Conservation (phyloP, 1,140 invertebrate species). For the Diuraphis noxia region DNA sequence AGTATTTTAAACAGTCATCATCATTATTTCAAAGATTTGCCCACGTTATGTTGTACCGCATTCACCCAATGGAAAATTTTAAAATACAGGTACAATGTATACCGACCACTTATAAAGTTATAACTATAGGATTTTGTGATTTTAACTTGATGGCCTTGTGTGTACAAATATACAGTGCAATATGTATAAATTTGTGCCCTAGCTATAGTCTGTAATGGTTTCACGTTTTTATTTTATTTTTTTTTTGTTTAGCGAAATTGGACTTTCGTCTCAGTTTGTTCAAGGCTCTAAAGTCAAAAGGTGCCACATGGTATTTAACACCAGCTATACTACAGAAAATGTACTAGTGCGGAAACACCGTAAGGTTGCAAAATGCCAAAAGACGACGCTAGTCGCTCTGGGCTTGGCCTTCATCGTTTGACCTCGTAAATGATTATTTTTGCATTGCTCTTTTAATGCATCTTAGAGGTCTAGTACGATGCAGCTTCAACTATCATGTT, state of each 20-base stretch:
- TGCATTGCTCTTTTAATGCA: neutral
- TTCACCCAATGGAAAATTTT: neutral
- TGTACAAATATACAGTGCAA: neutral
- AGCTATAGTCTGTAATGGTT: neutral
- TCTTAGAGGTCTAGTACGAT: neutral
- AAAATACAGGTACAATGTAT: neutral
- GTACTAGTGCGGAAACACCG: constrained; percentile 33
- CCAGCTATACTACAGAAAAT: neutral
- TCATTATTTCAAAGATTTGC: neutral
- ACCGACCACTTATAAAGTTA: neutral
- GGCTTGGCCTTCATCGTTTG: constrained; percentile 22
- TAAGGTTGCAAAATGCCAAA: constrained; percentile 36
- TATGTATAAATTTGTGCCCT: neutral
- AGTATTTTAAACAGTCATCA: neutral
- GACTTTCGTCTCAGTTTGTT: constrained; percentile 27
- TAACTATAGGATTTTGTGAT: neutral
- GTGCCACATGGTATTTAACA: neutral
- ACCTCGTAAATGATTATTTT: constrained; percentile 52
- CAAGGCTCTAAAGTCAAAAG: constrained; percentile 42
- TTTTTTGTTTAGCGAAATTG: neutral
- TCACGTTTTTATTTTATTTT: neutral
- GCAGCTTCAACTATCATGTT: neutral
- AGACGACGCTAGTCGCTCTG: constrained; percentile 23
- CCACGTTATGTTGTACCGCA: neutral
- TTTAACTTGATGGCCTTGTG: constrained; percentile 9